A percentile compares a stretch with the other conserved stretches of the same genome.
phyloP scores from a whole-genome alignment of 2,888 invertebrate species.

The Netelia fuscicornis region DNA sequence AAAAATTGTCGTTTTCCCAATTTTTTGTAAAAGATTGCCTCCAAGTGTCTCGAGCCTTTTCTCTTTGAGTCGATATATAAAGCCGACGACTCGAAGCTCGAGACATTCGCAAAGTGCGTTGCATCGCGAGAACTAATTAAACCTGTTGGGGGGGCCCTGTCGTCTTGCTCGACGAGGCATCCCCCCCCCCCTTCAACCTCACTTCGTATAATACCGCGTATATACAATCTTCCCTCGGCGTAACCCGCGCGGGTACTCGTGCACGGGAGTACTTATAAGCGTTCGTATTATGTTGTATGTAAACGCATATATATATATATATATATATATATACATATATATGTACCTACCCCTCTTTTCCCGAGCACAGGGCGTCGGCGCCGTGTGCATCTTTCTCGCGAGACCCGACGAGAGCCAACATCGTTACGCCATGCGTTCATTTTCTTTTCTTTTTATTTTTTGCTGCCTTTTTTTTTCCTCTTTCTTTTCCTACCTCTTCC shows the following conservation, averaged over 20 bases:
- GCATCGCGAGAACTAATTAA: slow-evolving; percentile 65
- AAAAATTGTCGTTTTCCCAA: no score
- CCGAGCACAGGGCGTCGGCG: slow-evolving; percentile 12
- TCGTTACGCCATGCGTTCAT: slow-evolving; percentile 70
- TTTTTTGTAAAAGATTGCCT: neutral
- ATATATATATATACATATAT: neutral
- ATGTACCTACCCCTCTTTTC: neutral
- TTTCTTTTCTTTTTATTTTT: slow-evolving; percentile 63
- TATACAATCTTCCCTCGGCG: slow-evolving; percentile 42
- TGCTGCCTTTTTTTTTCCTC: slow-evolving; percentile 34
- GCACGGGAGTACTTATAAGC: slow-evolving; percentile 17
- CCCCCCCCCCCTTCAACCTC: slow-evolving; percentile 16
- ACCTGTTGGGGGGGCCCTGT: slow-evolving; percentile 49
- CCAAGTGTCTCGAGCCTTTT: neutral
- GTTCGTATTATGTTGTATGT: slow-evolving; percentile 34
- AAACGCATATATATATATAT: slow-evolving; percentile 36
- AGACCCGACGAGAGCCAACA: slow-evolving; percentile 69
- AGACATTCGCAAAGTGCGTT: slow-evolving; percentile 26
- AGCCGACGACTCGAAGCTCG: neutral
- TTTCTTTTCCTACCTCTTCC: slow-evolving; percentile 66
- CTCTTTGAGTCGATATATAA: neutral
- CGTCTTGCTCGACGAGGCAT: slow-evolving; percentile 12
- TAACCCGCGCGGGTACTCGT: slow-evolving; percentile 42
- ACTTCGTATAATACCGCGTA: neutral
- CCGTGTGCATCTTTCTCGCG: slow-evolving; percentile 15